Percentiles rank a stretch among this genome's conserved stretches.
Evolutionary conservation across 1,140 invertebrate genomes (phyloP).

Genomic region (Andricus grossulariae): DNA sequence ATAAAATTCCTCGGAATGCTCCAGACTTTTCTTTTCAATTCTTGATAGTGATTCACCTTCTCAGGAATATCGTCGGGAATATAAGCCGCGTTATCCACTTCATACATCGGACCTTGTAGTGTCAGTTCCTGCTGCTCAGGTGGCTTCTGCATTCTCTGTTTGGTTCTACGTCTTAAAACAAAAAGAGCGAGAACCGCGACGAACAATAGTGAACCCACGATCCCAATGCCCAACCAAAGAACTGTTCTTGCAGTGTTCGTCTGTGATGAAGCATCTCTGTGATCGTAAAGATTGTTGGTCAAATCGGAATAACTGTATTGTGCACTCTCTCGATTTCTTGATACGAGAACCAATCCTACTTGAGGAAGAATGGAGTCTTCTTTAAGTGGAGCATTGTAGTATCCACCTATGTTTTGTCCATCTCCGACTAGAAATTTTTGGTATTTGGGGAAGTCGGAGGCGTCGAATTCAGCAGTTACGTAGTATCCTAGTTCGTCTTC

Average conservation of each 20-base stretch:
- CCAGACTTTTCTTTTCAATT: slow-evolving; percentile 84
- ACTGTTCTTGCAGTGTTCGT: slow-evolving; percentile 69
- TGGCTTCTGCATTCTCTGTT: slow-evolving; percentile 67
- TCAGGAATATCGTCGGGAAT: slow-evolving; percentile 83
- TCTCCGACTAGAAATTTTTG: slow-evolving; percentile 87
- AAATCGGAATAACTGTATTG: slow-evolving; percentile 81
- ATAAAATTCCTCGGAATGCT: slow-evolving; percentile 83
- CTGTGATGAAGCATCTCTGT: slow-evolving; percentile 44
- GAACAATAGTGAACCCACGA: slow-evolving; percentile 78
- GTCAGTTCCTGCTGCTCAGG: slow-evolving; percentile 82
- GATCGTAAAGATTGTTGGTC: slow-evolving; percentile 68
- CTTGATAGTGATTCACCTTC: slow-evolving; percentile 82
- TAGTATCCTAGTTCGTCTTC: slow-evolving; percentile 84
- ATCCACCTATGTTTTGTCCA: slow-evolving; percentile 83
- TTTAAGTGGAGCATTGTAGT: slow-evolving; percentile 86
- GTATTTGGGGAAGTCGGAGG: slow-evolving; percentile 76
- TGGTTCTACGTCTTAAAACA: slow-evolving; percentile 76
- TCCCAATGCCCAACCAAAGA: slow-evolving; percentile 79
- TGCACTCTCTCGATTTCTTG: slow-evolving; percentile 79
- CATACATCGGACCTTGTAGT: slow-evolving; percentile 80
- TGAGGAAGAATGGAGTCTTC: slow-evolving; percentile 74
- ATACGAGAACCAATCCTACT: slow-evolving; percentile 85
- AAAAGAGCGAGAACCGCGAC: slow-evolving; percentile 79
- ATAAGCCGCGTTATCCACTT: slow-evolving; percentile 79
- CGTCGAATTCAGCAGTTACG: slow-evolving; percentile 85